Conservation (phyloP, 2,797 vertebrate species). For the Phoeniculus purpureus region DNA sequence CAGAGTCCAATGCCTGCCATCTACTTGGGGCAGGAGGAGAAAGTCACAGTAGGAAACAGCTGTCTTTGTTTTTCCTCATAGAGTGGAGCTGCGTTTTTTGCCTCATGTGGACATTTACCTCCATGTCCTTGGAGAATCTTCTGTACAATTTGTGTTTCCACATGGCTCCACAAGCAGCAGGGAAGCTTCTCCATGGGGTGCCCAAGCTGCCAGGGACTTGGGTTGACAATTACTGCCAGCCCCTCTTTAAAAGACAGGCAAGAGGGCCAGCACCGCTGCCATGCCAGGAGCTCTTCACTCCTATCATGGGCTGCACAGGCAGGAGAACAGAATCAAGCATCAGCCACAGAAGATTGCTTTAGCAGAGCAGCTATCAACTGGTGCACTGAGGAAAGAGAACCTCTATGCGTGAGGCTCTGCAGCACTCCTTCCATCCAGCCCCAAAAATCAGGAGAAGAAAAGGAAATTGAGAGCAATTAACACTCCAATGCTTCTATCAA, state of each 20-base stretch:
- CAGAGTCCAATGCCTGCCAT: not conserved
- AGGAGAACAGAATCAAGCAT: not conserved
- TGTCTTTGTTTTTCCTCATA: not conserved
- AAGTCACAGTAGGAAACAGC: not conserved
- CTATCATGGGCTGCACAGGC: not conserved
- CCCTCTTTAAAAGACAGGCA: not conserved
- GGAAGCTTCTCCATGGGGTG: not conserved
- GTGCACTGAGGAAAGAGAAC: not conserved
- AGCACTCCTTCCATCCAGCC: not conserved
- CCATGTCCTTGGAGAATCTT: not conserved
- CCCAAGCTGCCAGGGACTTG: not conserved
- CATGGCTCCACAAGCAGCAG: not conserved
- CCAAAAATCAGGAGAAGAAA: not conserved
- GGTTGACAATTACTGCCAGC: not conserved
- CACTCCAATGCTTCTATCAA: not conserved
- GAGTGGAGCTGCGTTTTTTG: not conserved
- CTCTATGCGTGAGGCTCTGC: not conserved
- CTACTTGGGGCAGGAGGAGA: not conserved
- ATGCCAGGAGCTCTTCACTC: not conserved
- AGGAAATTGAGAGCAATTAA: not conserved
- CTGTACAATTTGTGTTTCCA: not conserved
- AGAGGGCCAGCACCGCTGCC: not conserved
- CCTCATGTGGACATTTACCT: not conserved
- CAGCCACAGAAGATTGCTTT: not conserved
- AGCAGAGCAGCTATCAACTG: not conserved